These are phyloP conservation scores for Acrocyrtus sp. DNA, from an alignment of 2,888 invertebrate species.

Conservation along the genomic window DNA sequence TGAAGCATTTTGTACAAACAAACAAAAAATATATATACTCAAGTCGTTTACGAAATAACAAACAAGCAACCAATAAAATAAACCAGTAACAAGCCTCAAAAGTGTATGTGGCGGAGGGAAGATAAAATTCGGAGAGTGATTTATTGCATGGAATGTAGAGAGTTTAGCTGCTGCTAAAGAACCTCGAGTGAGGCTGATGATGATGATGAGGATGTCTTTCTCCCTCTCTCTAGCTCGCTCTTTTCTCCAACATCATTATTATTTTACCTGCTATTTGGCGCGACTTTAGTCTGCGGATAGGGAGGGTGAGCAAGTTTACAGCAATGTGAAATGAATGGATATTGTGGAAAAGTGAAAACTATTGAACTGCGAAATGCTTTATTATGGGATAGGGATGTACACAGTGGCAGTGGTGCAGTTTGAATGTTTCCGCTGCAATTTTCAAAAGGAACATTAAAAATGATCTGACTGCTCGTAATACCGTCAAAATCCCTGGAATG, in stretches of 20 bases:
- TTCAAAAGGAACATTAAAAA: constrained; percentile 17
- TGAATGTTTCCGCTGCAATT: no score
- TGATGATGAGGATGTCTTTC: constrained; percentile 17
- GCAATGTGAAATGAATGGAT: background rate
- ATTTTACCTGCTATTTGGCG: constrained; percentile 3
- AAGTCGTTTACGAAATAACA: background rate
- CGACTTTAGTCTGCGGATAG: background rate
- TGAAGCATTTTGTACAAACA: no score
- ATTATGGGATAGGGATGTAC: background rate
- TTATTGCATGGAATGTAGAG: constrained; percentile 35
- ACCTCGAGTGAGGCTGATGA: no score
- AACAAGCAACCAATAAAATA: background rate
- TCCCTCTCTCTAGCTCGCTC: background rate
- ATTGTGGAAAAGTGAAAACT: constrained; percentile 3
- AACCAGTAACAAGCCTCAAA: background rate
- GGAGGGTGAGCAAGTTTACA: background rate
- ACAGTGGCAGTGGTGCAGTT: background rate
- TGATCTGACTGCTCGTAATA: constrained; percentile 31
- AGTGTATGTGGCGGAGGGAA: constrained; percentile 3
- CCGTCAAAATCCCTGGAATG: constrained; percentile 32
- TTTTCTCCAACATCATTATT: constrained; percentile 6
- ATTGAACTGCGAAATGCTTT: constrained; percentile 22
- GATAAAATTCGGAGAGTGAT: constrained; percentile 44
- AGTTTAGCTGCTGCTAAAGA: constrained; percentile 26
- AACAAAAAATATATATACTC: background rate